A percentile compares a stretch with the other conserved stretches of the same genome.
Evolutionary conservation across 1,140 invertebrate genomes (phyloP).

Genomic region (Brachionus calyciflorus): DNA sequence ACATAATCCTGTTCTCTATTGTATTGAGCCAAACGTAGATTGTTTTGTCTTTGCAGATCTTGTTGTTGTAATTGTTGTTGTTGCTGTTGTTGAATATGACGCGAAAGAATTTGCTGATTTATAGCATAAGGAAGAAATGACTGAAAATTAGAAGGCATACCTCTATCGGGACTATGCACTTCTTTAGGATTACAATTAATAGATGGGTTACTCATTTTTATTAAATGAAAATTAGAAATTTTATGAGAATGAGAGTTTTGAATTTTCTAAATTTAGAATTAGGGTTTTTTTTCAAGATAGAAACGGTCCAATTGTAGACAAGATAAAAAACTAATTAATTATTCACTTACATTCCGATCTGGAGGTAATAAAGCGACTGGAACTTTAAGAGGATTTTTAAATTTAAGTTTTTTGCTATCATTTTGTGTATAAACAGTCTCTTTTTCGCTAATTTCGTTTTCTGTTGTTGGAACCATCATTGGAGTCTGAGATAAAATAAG

Average conservation of each 20-base stretch:
- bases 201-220: constrained; percentile 13
- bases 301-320: constrained; percentile 13
- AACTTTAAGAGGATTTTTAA: constrained; percentile 21
- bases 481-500: constrained; percentile 13
- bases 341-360: constrained; percentile 1
- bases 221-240: too few species aligned
- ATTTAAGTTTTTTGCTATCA: constrained; percentile 18
- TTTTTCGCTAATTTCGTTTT: neutral
- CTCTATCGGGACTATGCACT: neutral
- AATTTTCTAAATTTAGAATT: neutral
- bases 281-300: neutral
- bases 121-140: constrained; percentile 30
- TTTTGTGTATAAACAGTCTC: neutral
- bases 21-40: neutral
- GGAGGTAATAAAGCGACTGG: constrained; percentile 20
- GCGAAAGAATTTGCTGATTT: neutral
- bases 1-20: constrained; percentile 3
- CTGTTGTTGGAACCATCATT: constrained; percentile 30
- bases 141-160: constrained; percentile 20
- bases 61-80: neutral
- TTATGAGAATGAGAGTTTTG: too few species aligned
- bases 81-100: constrained; percentile 26
- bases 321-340: constrained; percentile 3
- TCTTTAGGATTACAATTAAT: neutral
- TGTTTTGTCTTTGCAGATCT: constrained; percentile 14